phyloP scores from a whole-genome alignment of 2,888 invertebrate genomes.

The Pristionchus entomophagus region DNA sequence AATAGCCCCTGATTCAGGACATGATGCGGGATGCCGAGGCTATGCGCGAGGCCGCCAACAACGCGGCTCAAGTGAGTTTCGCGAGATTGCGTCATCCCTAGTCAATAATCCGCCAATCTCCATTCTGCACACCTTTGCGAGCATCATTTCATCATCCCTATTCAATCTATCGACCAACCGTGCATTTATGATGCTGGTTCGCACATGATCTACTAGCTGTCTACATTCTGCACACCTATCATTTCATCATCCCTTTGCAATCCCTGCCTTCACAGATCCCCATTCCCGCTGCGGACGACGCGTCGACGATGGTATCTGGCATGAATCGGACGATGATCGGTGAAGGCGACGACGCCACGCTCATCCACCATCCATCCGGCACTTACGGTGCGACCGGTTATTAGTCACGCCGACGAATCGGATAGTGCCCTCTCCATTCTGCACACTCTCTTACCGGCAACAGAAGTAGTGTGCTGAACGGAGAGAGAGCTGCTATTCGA shows the following conservation, averaged over 20 bases:
- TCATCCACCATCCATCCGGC: constrained; percentile 58
- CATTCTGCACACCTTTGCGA: no score
- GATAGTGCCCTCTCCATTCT: no score
- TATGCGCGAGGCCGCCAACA: constrained; percentile 45
- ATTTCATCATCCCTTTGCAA: background rate
- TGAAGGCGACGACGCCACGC: constrained; percentile 58
- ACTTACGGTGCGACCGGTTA: constrained; percentile 36
- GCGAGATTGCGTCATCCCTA: no score
- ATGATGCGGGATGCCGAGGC: constrained; percentile 69
- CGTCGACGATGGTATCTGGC: constrained; percentile 43
- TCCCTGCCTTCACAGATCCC: background rate
- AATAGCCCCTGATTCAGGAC: constrained; percentile 39
- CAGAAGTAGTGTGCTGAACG: no score
- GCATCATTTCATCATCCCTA: background rate
- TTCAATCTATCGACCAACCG: background rate
- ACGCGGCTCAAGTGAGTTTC: background rate
- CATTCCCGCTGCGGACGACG: constrained; percentile 14
- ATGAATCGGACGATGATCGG: constrained; percentile 53
- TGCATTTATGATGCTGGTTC: no score
- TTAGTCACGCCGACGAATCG: no score
- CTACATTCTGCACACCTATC: background rate
- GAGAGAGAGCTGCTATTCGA: no score
- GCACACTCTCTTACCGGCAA: no score
- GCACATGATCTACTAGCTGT: background rate
- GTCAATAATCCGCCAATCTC: no score